phyloP scores from a whole-genome alignment of 2,113 vertebrate species.

The Aplodontia rufa region DNA sequence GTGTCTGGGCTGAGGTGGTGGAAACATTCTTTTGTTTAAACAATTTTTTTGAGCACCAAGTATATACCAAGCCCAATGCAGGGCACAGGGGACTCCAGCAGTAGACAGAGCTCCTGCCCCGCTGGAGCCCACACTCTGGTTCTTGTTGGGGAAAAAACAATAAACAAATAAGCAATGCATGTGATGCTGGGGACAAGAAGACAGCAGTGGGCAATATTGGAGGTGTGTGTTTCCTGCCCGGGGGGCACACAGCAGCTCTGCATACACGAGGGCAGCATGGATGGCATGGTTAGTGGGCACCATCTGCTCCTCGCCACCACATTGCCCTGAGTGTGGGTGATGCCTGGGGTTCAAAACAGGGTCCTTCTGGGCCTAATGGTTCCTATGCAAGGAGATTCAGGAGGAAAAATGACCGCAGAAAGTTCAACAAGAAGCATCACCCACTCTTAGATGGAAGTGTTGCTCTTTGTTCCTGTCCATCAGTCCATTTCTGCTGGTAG shows the following conservation, averaged over 20 bases:
- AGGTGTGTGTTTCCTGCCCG: neutral
- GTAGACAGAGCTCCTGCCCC: neutral
- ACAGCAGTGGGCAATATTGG: rapidly evolving
- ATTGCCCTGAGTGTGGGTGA: neutral
- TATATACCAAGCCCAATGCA: rapidly evolving
- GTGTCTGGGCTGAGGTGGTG: neutral
- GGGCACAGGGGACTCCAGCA: neutral
- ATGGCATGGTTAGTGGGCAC: rapidly evolving
- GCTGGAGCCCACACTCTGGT: neutral
- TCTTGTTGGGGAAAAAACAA: too few relatives aligned
- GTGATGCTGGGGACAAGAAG: neutral
- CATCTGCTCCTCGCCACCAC: neutral
- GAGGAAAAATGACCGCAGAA: neutral
- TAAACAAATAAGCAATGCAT: neutral
- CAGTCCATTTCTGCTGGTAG: neutral
- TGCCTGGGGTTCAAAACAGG: neutral
- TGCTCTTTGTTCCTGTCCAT: neutral
- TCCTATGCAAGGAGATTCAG: neutral
- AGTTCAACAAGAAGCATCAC: neutral
- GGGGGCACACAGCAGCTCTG: neutral
- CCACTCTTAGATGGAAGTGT: neutral
- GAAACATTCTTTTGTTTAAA: neutral
- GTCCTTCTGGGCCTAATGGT: neutral
- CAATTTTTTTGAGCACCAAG: neutral
- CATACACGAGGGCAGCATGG: rapidly evolving